Base-by-base conservation (phyloP, 2,113 vertebrate genomes). In the Xiphorhynchus elegans region DNA sequence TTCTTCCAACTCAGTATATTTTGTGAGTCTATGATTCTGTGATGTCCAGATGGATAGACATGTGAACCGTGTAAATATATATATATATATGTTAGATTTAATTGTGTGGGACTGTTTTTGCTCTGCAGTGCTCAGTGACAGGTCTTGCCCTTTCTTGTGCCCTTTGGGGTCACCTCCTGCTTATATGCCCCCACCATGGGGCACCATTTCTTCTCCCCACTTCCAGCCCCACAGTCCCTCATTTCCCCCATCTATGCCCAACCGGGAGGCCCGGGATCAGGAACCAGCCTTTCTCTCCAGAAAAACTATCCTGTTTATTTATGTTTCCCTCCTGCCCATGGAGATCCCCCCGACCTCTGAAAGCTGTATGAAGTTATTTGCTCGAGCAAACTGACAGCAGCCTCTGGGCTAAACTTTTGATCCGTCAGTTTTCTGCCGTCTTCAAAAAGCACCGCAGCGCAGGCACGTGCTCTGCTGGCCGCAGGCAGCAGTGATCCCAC, bases 371-470 rank as follows among this genome's bases (percentile, higher is more conserved):
- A 97, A 97, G 94, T 97, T 90, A 93, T 95, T 96, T 79, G 85
- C 92, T 91, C 14, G 66, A 90, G 94, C 52, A 84, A 89, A 95
- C 86, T 96, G 97, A 98, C 97, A 97, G 97, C 90, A 93, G 97
- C 98, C 97, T 96, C 95, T 8, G 4, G 98, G 98, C 97, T 94
- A 79, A 33, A 89, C 93, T 84, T 97, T 95, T 97, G 97, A 98
- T 97, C 93, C 33, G 3, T 90, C 91, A 82, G 84, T 92, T 89
- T 90, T 89, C 97, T 95, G 96, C 87, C 87, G 40, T 74, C 93
- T 97, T 97, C 95, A 95, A 66, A 93, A 66, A 46, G 78, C 6
- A 1, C 24, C 0, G 73, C 39, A 67, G 73, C 13, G 6, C 33
- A 37, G 28, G 31, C 46, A 1, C 10, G 18, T 40, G 64, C 15